Base-by-base conservation (phyloP, 1,140 invertebrate genomes). In the Drosophila subobscura region DNA sequence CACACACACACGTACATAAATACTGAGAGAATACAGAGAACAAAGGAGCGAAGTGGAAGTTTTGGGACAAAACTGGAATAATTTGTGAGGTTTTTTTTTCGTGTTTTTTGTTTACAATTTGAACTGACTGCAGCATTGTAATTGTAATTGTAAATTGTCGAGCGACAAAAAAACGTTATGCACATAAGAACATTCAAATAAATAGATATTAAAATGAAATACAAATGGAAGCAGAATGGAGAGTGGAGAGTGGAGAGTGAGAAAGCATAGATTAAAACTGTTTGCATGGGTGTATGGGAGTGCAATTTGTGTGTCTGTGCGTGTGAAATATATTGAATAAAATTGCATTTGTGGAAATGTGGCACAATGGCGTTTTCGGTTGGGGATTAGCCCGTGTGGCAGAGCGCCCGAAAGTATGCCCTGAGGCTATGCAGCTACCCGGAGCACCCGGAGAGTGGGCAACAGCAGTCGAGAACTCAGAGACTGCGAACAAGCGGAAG, bases 71-170 rank as follows among this genome's bases (percentile, higher is more conserved):
- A 37, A 64, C 29, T 61, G 52, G 27, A 63, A 37, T 6, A 54
- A 8, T 14, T 22, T 64, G 20, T 61, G 23, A 16, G 7, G 10
- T 3, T 7, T 22, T 8, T 14, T 6, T 10, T 57, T 46, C 33
- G 27, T 41, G n/a, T 41, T 46, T 5, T 55, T 40, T 37, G 8
- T 67, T 55, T 67, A 20, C 16, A 1, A 20, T 29, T 12, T 10
- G 8, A 33, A 67, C 41, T 47, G 63, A 68, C 65, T 68, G 65
- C 41, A 47, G 42, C 50, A 68, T 67, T 49, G 64, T 68, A 68
- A 68, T 67, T 49, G 64, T 68, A 68, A 56, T 68, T 68, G 63
- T 70, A 70, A 68, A 68, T 68, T 68, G 63, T 68, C 66, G 33
- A 68, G 66, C 44, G 66, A 68, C 66, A 68, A 68, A 68, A 65